A percentile compares a stretch with the other conserved stretches of the same genome.
These are phyloP conservation scores for Chanos chanos DNA, from an alignment of 2,797 vertebrate species.

Conservation along the genomic window DNA sequence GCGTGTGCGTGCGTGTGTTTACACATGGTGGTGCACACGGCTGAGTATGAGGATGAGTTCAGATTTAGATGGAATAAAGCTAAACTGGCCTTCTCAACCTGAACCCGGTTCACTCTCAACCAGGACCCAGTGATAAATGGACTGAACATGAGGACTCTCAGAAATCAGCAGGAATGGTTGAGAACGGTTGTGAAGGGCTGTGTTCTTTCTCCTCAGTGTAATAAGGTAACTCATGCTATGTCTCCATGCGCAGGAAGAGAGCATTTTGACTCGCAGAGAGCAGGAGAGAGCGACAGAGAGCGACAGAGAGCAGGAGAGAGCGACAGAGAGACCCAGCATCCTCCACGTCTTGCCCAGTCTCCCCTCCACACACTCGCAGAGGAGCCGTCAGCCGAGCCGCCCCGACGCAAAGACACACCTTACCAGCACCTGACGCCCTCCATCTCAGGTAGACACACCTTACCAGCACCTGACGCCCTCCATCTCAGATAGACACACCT, in stretches of 20 bases:
- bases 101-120: too few species aligned
- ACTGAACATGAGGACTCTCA: too few species aligned
- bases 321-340: conserved; percentile 22
- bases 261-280: conserved; percentile 31
- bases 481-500: too few species aligned
- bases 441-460: conserved; percentile 44
- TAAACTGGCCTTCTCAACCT: too few species aligned
- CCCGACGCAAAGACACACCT: conserved; percentile 40
- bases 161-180: too few species aligned
- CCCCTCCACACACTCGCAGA: conserved; percentile 37
- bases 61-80: too few species aligned
- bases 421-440: conserved; percentile 51
- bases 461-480: too few species aligned
- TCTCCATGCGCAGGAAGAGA: conserved; percentile 43
- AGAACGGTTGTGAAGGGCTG: too few species aligned
- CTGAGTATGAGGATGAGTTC: too few species aligned
- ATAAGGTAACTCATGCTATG: conserved; percentile 21
- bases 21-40: too few species aligned
- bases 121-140: too few species aligned
- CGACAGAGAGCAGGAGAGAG: conserved; percentile 28
- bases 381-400: conserved; percentile 14
- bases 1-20: too few species aligned
- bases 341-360: conserved; percentile 17
- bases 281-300: background rate
- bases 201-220: background rate